Evolutionary conservation across 2,888 invertebrate species (phyloP).

Genomic region (Dromius quadrimaculatus): DNA sequence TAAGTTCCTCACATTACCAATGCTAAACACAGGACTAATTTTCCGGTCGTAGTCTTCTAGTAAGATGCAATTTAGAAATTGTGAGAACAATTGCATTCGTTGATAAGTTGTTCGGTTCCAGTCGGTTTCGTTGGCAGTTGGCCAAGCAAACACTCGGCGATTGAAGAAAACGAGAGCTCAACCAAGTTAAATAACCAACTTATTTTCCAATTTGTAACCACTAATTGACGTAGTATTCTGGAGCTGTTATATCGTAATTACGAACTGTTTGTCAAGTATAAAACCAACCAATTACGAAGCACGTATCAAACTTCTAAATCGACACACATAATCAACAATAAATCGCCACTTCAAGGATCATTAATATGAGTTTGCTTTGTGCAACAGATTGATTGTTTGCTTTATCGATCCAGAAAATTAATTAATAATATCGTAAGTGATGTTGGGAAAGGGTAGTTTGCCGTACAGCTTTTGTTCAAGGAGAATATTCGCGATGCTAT

Average conservation of each 20-base stretch:
- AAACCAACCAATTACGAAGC: conserved; percentile 48
- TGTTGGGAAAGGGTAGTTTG: too few species aligned
- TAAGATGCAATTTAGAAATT: too few species aligned
- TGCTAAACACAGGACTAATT: too few species aligned
- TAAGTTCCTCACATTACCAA: too few species aligned
- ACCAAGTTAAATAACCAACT: conserved; percentile 51
- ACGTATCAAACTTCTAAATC: conserved; percentile 46
- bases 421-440: too few species aligned
- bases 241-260: conserved; percentile 49
- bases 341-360: too few species aligned
- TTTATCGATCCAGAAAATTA: too few species aligned
- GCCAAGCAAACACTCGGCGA: conserved; percentile 36
- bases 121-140: conserved; percentile 18
- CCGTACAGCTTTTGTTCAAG: too few species aligned
- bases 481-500: too few species aligned
- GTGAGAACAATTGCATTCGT: conserved; percentile 40
- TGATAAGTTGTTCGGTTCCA: conserved; percentile 23
- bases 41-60: too few species aligned
- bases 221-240: conserved; percentile 47
- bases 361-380: too few species aligned
- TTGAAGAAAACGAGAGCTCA: conserved; percentile 34
- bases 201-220: conserved; percentile 50
- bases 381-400: too few species aligned
- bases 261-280: conserved; percentile 50
- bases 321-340: not conserved